Base-by-base conservation (phyloP, 2,113 vertebrate species). In the Bufo bufo region DNA sequence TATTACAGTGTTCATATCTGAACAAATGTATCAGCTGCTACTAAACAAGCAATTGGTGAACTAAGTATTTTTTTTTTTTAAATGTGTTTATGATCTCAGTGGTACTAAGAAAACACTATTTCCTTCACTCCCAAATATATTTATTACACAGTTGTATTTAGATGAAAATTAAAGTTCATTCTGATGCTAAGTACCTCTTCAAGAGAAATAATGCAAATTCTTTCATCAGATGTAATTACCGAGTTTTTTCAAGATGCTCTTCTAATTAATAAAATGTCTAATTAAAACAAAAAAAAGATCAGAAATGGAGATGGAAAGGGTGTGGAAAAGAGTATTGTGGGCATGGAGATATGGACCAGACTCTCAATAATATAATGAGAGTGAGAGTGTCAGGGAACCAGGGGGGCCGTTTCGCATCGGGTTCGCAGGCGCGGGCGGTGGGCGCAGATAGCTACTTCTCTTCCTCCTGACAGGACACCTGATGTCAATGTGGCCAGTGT, bases 181-280 rank as follows among this genome's bases (percentile, higher is more conserved):
- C 58, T 65, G 52, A 43, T 74, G 50, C 20, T 74, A 54, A 85
- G 84, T 74, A 65, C 13, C 69, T 85, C 69, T 85, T 85, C 45
- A 85, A 75, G 45, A 77, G 20, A 47, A 65, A 47, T 77, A 77
- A 77, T 86, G 72, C 58, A 63, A 65, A 86, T 77, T 77, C 20
- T 65, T 86, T 78, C 45, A 86, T 86, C 74, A 86, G 33, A 58
- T 23, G 45, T 78, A 86, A 86, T 77, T 86, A 65, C 6, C 14
- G 63, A 43, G 74, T 49, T 86, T 77, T 4, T 47, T 86, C 20
- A 78, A 86, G 85, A 63, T 77, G 49, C 45, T 77, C 45, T 65
- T 86, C 72, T 49, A 63, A 49, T 77, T 63, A 77, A 65, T 23
- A 77, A 65, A 74, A 86, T 78, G 74, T 50, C 74, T 78, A 5